Conservation (phyloP, 1,140 invertebrate genomes). For the Ephestia elutella region DNA sequence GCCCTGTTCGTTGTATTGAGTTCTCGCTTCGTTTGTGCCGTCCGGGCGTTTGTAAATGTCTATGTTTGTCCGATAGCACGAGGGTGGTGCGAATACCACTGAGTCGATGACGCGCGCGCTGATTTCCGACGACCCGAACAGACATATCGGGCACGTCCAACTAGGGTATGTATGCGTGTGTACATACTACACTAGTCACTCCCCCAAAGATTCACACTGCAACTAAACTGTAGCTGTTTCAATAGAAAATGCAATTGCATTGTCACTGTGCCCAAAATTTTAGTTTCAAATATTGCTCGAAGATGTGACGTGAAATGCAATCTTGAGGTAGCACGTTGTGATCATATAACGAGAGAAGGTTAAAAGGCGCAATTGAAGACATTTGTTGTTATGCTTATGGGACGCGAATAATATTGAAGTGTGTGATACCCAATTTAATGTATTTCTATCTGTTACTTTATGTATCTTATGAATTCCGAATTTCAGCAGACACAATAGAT, state of each 20-base stretch:
- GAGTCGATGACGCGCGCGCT: slow-evolving; percentile 93
- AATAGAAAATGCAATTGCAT: background rate
- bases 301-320: too few species aligned
- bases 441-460: too few species aligned
- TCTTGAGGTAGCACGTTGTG: too few species aligned
- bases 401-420: too few species aligned
- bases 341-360: too few species aligned
- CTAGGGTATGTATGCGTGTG: slow-evolving; percentile 87
- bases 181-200: slow-evolving; percentile 63
- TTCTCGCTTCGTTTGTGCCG: slow-evolving; percentile 73
- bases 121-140: slow-evolving; percentile 91
- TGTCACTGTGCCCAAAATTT: too few species aligned
- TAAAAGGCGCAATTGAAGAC: too few species aligned
- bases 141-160: slow-evolving; percentile 90
- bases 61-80: slow-evolving; percentile 84
- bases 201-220: slow-evolving; percentile 15
- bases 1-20: slow-evolving; percentile 20
- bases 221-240: slow-evolving; percentile 4
- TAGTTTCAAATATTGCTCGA: too few species aligned
- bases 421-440: too few species aligned
- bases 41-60: slow-evolving; percentile 72
- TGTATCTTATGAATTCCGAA: too few species aligned
- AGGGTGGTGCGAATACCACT: slow-evolving; percentile 90
- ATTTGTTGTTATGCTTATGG: too few species aligned
- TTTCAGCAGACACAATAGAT: too few species aligned